phyloP scores from a whole-genome alignment of 2,797 vertebrate species.

The Tachyglossus aculeatus region DNA sequence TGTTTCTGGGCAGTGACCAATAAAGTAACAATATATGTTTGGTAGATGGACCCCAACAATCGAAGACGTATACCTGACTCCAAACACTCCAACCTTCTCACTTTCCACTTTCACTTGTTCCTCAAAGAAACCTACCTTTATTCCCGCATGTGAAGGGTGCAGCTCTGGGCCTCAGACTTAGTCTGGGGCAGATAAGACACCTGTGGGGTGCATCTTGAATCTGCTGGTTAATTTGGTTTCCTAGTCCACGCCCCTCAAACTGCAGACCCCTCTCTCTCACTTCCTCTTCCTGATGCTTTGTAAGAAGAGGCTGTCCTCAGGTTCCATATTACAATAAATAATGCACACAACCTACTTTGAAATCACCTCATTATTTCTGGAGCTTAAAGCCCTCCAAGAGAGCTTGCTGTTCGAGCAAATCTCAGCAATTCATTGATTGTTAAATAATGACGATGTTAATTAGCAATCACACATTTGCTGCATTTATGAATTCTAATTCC shows the following conservation, averaged over 20 bases:
- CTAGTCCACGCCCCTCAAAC: background rate
- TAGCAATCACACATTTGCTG: constrained; percentile 22
- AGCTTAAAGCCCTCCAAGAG: background rate
- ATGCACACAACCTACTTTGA: constrained; percentile 16
- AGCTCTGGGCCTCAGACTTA: no score
- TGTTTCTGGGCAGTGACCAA: no score
- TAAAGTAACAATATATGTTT: no score
- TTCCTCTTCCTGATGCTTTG: background rate
- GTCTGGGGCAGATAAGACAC: no score
- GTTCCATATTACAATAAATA: background rate
- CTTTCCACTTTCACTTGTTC: no score
- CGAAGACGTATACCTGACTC: no score
- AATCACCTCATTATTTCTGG: constrained; percentile 38
- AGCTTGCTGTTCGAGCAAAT: constrained; percentile 6
- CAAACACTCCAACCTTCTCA: no score
- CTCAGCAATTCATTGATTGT: constrained; percentile 17
- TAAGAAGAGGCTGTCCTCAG: constrained; percentile 3
- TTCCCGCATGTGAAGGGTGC: no score
- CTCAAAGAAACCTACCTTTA: no score
- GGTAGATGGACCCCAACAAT: no score
- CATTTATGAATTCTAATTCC: constrained; percentile 34
- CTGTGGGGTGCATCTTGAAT: no score
- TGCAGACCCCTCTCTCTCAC: background rate
- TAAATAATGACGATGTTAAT: constrained; percentile 45
- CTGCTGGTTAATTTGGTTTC: background rate